These are phyloP conservation scores for Peromyscus nudipes DNA, from an alignment of 2,797 vertebrate genomes.

Conservation along the genomic window DNA sequence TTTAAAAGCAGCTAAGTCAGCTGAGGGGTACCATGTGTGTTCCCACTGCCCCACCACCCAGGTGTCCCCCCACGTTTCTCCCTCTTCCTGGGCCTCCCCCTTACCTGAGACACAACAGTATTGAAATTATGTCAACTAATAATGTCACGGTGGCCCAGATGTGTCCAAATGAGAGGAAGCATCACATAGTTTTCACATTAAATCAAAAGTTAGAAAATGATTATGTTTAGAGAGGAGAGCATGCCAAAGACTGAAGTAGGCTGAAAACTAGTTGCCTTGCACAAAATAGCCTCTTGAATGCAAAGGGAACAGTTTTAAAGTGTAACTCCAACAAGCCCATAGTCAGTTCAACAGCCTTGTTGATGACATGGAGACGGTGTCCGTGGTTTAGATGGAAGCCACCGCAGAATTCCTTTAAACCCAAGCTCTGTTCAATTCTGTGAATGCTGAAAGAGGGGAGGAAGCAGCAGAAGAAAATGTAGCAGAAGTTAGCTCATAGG, in stretches of 20 bases:
- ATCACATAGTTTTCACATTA: background rate
- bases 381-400: background rate
- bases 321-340: background rate
- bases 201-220: background rate
- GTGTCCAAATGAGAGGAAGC: background rate
- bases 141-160: background rate
- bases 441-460: background rate
- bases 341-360: background rate
- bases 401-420: background rate
- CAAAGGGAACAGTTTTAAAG: background rate
- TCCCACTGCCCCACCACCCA: background rate
- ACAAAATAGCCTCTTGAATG: background rate
- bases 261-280: background rate
- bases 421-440: background rate
- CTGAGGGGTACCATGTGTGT: fast-evolving
- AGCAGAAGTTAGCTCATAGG: background rate
- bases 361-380: background rate
- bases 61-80: background rate
- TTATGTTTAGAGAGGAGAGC: background rate
- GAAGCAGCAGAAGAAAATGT: background rate
- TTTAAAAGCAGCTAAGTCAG: background rate
- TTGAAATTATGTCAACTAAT: background rate
- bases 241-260: background rate
- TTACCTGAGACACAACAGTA: background rate
- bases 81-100: background rate